Base-by-base conservation (phyloP, 1,140 invertebrate species). In the Drosophila serrata region DNA sequence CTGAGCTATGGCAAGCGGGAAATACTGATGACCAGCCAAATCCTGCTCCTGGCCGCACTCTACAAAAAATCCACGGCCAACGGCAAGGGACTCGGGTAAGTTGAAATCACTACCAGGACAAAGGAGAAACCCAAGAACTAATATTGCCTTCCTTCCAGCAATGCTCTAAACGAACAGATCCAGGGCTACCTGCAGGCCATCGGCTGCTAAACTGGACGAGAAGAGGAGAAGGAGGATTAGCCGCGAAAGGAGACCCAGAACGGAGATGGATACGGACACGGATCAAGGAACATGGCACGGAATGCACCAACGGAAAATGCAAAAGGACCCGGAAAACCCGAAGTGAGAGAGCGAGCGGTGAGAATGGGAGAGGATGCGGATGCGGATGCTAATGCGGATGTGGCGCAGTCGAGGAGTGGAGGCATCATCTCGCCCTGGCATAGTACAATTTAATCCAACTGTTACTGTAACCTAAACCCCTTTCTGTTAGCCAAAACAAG, bases 371-470 rank as follows among this genome's bases (percentile, higher is more conserved):
- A 56, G 37, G 45, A 58, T 64, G 49, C 19, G 53, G 19, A 53
- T 53, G 53, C 12, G 42, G 45, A 48, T 64, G 49, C 27, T 53
- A 12, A 51, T 33, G 51, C 12, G 9, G 8, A 15, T n/a, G 42
- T 13, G 42, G 19, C 17, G 12, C 43, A 22, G 43, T 22, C 43
- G 15, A n/a, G 45, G 15, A 27, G 13, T 9, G 11, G 6, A 19
- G 11, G 51, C 31, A 24, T 24, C 43, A 13, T 46, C 63, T 62
- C 31, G 29, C 42, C 58, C 56, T 63, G 45, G 82, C 59, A 86
- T 65, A 77, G 62, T 81, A 88, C 59, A 72, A 82, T 82, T 82
- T 88, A 88, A 77, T 84, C 76, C 63, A 80, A 80, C 67, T 79
- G 75, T 82, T 88, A 79, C 75, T 86, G 70, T 75, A 86, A 86